Conservation (phyloP, 2,113 vertebrate genomes). For the Otis tarda region DNA sequence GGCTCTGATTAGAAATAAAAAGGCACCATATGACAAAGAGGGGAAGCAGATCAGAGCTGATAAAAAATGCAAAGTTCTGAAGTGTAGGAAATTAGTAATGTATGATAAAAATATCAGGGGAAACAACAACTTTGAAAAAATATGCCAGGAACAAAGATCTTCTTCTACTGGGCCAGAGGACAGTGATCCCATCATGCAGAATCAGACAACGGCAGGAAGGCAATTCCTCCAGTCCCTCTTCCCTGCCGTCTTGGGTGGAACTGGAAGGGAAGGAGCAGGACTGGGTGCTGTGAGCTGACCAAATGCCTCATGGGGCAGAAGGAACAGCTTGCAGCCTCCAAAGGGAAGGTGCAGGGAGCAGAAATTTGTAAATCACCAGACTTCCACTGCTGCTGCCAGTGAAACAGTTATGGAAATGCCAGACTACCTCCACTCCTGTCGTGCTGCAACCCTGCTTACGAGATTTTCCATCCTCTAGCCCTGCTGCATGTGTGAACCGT, state of each 20-base stretch:
- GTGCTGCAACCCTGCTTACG: not conserved
- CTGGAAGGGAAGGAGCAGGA: not conserved
- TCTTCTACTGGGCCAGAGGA: not conserved
- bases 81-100: not conserved
- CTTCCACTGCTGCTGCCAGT: not conserved
- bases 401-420: not conserved
- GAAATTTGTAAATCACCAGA: not conserved
- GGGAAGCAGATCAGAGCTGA: not conserved
- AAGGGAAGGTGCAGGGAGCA: not conserved
- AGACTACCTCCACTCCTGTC: not conserved
- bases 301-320: not conserved
- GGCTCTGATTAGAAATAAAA: not conserved
- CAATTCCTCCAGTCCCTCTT: not conserved
- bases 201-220: not conserved
- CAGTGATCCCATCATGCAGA: not conserved
- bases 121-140: not conserved
- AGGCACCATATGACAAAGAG: not conserved
- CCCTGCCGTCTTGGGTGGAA: not conserved
- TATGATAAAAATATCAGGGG: not conserved
- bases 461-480: not conserved
- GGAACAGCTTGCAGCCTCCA: not conserved
- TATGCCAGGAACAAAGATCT: not conserved
- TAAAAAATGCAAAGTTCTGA: not conserved
- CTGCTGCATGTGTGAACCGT: not conserved
- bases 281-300: not conserved